Evolutionary conservation across 2,113 vertebrate genomes (phyloP).

Genomic region (Garra rufa): DNA sequence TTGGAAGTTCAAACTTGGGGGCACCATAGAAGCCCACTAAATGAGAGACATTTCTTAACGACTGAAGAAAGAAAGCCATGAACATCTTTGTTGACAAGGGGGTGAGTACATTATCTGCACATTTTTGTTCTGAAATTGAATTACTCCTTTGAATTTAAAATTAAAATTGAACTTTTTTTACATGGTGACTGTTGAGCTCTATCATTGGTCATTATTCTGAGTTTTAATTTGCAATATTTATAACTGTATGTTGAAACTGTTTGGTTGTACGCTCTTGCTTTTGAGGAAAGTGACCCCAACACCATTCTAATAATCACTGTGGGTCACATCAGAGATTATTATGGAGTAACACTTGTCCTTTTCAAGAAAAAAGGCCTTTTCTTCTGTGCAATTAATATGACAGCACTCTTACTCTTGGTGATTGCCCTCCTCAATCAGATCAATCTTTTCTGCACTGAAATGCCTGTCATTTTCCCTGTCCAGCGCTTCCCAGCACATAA

Average conservation of each 20-base stretch:
- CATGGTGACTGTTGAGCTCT: constrained; percentile 12
- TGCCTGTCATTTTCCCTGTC: neutral
- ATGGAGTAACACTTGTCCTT: neutral
- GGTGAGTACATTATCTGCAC: no score
- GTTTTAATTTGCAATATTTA: neutral
- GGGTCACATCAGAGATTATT: neutral
- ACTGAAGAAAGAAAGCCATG: no score
- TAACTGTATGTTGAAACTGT: neutral
- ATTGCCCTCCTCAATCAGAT: neutral
- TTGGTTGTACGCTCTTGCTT: neutral
- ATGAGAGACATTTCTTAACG: no score
- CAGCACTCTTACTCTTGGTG: neutral
- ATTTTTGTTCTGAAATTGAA: no score
- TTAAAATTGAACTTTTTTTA: no score
- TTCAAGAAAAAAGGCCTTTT: neutral
- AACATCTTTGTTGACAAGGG: no score
- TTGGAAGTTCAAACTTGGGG: no score
- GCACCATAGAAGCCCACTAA: no score
- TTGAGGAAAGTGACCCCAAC: constrained; percentile 13
- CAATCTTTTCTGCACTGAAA: neutral
- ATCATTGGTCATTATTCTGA: neutral
- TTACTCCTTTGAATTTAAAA: no score
- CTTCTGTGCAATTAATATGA: neutral
- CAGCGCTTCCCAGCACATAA: constrained; percentile 5
- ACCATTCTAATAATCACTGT: neutral